phyloP scores from a whole-genome alignment of 2,113 vertebrate genomes.

The Dolichallabes microphthalmus region DNA sequence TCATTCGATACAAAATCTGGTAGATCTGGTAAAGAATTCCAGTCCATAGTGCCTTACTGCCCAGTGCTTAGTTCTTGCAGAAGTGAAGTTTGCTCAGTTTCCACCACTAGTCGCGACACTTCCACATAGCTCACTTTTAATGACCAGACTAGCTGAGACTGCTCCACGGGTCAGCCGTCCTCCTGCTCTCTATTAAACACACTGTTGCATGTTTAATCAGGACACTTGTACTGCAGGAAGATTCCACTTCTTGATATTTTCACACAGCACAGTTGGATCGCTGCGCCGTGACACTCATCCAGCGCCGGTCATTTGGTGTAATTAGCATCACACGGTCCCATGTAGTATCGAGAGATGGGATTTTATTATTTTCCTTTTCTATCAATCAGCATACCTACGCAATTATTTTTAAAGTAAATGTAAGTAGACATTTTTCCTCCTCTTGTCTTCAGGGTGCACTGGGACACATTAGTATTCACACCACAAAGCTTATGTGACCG shows the following conservation, averaged over 20 bases:
- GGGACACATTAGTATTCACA: conserved; percentile 14
- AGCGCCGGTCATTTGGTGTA: neutral
- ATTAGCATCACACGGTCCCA: neutral
- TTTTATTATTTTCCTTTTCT: no score
- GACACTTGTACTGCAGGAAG: neutral
- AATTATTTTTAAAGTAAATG: neutral
- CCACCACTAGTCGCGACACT: neutral
- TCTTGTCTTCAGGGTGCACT: neutral
- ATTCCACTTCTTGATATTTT: neutral
- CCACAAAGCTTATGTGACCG: neutral
- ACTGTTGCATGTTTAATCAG: neutral
- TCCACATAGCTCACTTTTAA: neutral
- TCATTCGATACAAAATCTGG: no score
- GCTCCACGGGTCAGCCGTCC: neutral
- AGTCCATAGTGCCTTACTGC: no score
- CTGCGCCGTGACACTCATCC: neutral
- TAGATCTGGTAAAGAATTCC: no score
- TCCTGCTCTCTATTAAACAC: neutral
- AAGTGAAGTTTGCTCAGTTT: neutral
- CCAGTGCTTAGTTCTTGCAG: neutral
- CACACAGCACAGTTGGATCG: neutral
- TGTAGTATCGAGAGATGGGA: neutral
- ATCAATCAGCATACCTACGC: neutral
- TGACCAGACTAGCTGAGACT: neutral
- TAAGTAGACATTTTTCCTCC: neutral